phyloP scores from a whole-genome alignment of 2,113 vertebrate species.

The Sinocyclocheilus rhinocerous region DNA sequence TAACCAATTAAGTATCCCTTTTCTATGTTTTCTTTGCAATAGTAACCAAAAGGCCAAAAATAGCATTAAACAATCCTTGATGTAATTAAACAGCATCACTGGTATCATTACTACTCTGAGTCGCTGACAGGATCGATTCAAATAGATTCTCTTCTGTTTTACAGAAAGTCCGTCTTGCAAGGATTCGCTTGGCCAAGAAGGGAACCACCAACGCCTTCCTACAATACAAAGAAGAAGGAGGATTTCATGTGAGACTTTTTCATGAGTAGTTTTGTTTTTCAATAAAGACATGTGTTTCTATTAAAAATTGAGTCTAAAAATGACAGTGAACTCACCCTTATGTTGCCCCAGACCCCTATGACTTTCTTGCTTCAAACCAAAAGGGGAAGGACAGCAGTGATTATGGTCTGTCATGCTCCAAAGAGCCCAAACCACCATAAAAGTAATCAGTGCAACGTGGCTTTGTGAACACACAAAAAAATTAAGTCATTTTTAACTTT shows the following conservation, averaged over 20 bases:
- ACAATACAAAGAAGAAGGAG: constrained; percentile 84
- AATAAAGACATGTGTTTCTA: too few relatives aligned
- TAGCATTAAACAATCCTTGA: not conserved
- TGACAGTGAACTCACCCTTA: not conserved
- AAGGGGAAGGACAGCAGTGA: not conserved
- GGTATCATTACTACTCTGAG: constrained; percentile 18
- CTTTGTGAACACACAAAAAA: too few relatives aligned
- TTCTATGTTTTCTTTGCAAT: not conserved
- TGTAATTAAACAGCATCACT: not conserved
- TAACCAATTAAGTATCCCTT: not conserved
- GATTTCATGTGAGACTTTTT: constrained; percentile 74
- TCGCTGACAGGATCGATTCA: constrained; percentile 39
- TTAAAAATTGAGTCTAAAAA: not conserved
- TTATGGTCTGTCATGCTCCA: not conserved
- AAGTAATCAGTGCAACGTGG: too few relatives aligned
- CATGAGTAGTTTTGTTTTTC: too few relatives aligned
- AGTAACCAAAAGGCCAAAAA: not conserved
- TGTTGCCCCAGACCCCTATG: not conserved
- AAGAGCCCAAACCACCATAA: not conserved
- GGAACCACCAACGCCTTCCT: constrained; percentile 87
- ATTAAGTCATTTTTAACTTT: too few relatives aligned
- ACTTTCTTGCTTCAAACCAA: not conserved
- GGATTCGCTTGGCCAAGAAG: constrained; percentile 88
- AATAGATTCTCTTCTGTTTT: constrained; percentile 46
- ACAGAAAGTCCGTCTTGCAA: constrained; percentile 87